Evolutionary conservation across 2,113 vertebrate species (phyloP), one percentile per base, ranked within the genome.

Genomic region (Mormoops blainvillei): DNA sequence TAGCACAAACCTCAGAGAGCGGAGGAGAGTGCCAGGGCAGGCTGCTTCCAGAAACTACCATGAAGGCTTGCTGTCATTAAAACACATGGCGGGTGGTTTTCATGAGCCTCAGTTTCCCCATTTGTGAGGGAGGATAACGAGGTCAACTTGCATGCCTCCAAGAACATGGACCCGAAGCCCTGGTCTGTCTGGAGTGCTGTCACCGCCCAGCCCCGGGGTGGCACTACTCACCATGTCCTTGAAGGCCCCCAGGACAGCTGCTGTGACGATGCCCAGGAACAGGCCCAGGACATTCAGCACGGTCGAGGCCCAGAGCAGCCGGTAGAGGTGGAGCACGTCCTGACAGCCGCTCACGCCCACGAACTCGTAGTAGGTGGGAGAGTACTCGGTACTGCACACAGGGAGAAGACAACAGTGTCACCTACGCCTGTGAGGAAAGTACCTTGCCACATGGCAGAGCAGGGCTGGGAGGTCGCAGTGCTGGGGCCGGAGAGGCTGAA

Each of bases 161-260:
- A 24, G 74, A 45, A 48, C 10, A 3, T 14, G 63, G 28, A 15
- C 63, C 73, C 41, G 0, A 43, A 71, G 92, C 71, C 61, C 58
- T 1, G 26, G 12, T 20, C 71, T 0, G 22, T 16, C 43, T 48
- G 2, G 31, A 50, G 45, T 18, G 61, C 43, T 14, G 82, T 50
- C 1, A 4, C 61, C 0, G 12, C 41, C 41, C 58, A 24, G 12
- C 31, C 12, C 41, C 5, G 3, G 36, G 38, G 38, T 3, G 10
- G 18, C 0, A 2, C 33, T 12, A 38, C 99, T 98, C 97, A 99
- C 99, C 98, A 99, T 98, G 89, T 99, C 99, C 98, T 99, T 99
- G 98, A 99, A 99, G 0, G 99, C 99, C 83, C 99, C 99, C 15
- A 99, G 99, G 76, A 99, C 98, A 13, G 99, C 99, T 0, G 99